Percentiles rank a stretch among this genome's conserved stretches.
Conservation (phyloP, 2,797 vertebrate genomes). For the Characodon lateralis region DNA sequence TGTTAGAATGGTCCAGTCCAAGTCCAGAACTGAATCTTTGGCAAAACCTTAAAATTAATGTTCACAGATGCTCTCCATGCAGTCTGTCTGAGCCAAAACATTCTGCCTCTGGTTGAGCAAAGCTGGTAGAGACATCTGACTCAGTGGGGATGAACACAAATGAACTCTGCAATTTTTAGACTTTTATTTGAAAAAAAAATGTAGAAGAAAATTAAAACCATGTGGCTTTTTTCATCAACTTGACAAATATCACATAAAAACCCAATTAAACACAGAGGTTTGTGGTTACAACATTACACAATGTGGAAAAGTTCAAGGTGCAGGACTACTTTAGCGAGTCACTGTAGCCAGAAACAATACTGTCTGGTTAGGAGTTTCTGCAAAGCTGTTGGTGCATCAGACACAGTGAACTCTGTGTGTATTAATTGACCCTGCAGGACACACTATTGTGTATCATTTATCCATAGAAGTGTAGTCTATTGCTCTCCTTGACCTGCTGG, state of each 20-base stretch:
- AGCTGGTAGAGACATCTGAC: no score
- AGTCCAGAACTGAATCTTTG: background rate
- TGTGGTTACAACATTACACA: no score
- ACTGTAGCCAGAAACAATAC: background rate
- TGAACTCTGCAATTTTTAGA: background rate
- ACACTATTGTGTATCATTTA: background rate
- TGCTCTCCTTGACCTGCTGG: background rate
- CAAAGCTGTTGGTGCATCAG: no score
- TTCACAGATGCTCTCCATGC: background rate
- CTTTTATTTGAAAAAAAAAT: background rate
- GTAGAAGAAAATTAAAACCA: background rate
- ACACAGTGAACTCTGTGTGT: background rate
- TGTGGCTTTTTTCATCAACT: background rate
- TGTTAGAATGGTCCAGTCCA: background rate
- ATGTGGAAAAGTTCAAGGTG: no score
- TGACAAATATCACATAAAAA: background rate
- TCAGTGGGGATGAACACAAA: background rate
- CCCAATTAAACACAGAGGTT: no score
- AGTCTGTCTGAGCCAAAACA: background rate
- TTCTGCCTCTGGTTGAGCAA: no score
- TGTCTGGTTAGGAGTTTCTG: no score
- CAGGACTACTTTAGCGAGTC: background rate
- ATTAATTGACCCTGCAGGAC: background rate
- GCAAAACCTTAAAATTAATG: background rate
- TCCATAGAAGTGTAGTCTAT: background rate